Base-by-base conservation (phyloP, 2,113 vertebrate genomes). In the Hepsetus odoe region DNA sequence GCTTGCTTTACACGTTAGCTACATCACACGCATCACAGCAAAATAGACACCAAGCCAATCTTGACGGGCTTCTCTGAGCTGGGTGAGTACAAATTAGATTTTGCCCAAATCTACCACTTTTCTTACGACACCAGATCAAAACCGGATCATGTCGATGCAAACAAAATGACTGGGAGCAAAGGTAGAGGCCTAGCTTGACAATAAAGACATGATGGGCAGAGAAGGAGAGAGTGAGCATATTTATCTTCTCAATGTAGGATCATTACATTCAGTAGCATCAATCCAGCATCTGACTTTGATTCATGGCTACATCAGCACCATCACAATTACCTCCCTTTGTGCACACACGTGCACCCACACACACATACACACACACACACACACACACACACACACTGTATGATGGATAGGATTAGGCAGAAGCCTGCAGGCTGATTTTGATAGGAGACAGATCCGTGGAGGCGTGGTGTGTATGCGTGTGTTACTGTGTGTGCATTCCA, bases 241-340 rank as follows among this genome's bases (percentile, higher is more conserved):
- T 79, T 75, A 30, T 83, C 59, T 56, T 80, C 56, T 59, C 62
- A 74, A 76, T 70, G 42, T 33, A 53, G 65, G 61, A 67, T 80
- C 77, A 80, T 80, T 80, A 81, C 30, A 76, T 62, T 72, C 66
- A 66, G 74, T n/a, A 58, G 75, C 53, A 72, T 76, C 78, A 65
- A 76, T 77, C 26, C 42, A 78, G 80, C 80, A 83, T 58, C 18
- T 72, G 86, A 83, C 86, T 59, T 14, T 81, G 88, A 89, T 85
- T 85, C 86, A 80, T 85, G 78, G 79, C 74, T 68, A 76, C 61
- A 72, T 87, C 85, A 74, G 77, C 85, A 84, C 79, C 72, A 86
- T 86, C 83, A 85, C 88, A 89, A 89, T 90, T 87, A 90, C 84
- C 79, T 84, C 78, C 72, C 33, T 84, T 83, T 80, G 84, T 42